Conservation (phyloP, 2,888 invertebrate species). For the Drosophila melanosoma region DNA sequence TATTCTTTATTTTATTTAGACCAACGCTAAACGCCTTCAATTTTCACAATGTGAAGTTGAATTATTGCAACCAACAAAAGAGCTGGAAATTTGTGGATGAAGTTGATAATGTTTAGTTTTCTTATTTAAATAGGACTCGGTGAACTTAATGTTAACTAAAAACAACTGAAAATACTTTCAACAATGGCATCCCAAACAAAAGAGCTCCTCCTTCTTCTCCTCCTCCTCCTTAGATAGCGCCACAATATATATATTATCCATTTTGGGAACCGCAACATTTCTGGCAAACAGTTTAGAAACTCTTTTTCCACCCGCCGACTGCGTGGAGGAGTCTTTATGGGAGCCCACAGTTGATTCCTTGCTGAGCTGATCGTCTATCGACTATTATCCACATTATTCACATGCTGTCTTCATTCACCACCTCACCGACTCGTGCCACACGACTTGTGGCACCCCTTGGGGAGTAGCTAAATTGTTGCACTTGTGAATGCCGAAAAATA, state of each 20-base stretch:
- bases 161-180: conserved; percentile 38
- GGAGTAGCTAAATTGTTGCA: conserved; percentile 74
- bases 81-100: background rate
- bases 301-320: background rate
- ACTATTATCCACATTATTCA: conserved; percentile 64
- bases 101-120: background rate
- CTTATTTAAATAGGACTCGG: background rate
- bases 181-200: conserved; percentile 31
- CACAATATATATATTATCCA: conserved; percentile 53
- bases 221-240: conserved; percentile 19
- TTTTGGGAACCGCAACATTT: conserved; percentile 29
- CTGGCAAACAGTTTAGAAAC: conserved; percentile 42
- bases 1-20: background rate
- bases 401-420: conserved; percentile 18
- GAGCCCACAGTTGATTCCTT: conserved; percentile 24
- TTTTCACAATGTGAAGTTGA: background rate
- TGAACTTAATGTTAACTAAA: conserved; percentile 18
- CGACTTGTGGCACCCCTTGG: conserved; percentile 1
- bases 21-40: background rate
- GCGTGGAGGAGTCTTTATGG: background rate
- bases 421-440: background rate
- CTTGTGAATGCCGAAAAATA: conserved; percentile 68
- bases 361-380: conserved; percentile 55
- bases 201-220: conserved; percentile 5
- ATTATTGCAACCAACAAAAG: background rate